Evolutionary conservation across 2,888 invertebrate genomes (phyloP), one percentile per base, ranked within the genome.

Genomic region (Plebejus argus): DNA sequence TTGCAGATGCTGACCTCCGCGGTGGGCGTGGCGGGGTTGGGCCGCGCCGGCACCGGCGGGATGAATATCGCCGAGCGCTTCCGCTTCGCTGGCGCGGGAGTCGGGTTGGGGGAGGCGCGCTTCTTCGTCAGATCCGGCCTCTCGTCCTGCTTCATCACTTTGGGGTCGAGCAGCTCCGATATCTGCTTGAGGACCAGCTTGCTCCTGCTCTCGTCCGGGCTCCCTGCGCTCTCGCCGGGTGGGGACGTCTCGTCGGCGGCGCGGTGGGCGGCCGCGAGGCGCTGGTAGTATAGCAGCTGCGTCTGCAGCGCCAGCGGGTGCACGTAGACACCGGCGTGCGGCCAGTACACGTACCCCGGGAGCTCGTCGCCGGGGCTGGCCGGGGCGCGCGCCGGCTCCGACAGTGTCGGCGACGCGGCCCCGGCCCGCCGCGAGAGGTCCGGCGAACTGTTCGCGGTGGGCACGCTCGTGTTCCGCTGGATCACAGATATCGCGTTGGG

Each of bases 1-100:
- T 98, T 98, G 88, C 98, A 98, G 85, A 98, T 98, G 88, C 97
- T 97, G 70, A 97, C 98, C 89, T 97, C 97, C 0, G 97, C 97
- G 0, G 97, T 96, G 0, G 97, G 97, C 83, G 97, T 97, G 3
- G 96, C 95, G 7, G 96, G 95, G 83, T 95, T 96, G 79, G 91
- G 95, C 83, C 97, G 97, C 4, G 96, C 93, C 0, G 97, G 97
- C 88, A 97, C 96, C 0, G 97, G 97, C 0, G 97, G 97, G 81
- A 97, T 97, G 85, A 97, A 97, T 81, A 97, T 97, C 0, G 97
- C 97, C 0, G 97, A 97, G 0, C 98, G 95, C 85, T 98, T 97
- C 76, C 97, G 91, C 85, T 97, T 97, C 1, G 96, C 95, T 0
- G 87, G 92, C 10, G 85, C 94, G 82, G 87, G 91, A 0, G 79